Evolutionary conservation across 2,888 invertebrate genomes (phyloP).

Genomic region (Petrolisthes manimaculis): DNA sequence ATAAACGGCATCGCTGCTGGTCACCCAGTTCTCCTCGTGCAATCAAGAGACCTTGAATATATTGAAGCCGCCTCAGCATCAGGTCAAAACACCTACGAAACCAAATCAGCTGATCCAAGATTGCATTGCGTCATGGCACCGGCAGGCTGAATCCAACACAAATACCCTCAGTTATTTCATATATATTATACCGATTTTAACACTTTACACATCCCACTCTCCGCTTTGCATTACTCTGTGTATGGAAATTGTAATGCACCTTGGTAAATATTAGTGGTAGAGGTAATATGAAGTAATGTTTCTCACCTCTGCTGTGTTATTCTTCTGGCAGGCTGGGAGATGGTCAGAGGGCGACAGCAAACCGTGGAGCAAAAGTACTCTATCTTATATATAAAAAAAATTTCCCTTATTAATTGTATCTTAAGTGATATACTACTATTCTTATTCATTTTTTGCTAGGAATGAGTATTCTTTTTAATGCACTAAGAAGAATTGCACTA

Average conservation of each 20-base stretch:
- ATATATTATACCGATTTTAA: neutral
- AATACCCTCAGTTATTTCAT: neutral
- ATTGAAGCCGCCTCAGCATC: neutral
- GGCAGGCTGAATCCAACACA: neutral
- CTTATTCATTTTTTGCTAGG: too few species aligned
- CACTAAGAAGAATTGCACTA: neutral
- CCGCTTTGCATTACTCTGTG: neutral
- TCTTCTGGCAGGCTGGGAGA: neutral
- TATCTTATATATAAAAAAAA: too few species aligned
- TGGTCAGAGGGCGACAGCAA: conserved; percentile 6
- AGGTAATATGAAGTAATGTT: neutral
- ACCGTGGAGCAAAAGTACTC: neutral
- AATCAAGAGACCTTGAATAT: neutral
- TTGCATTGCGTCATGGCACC: conserved; percentile 16
- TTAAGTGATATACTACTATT: too few species aligned
- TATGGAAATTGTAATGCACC: neutral
- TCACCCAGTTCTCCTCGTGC: too few species aligned
- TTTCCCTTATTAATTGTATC: too few species aligned
- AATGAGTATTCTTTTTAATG: too few species aligned
- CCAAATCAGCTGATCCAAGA: conserved; percentile 5
- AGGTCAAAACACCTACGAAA: neutral
- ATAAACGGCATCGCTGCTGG: too few species aligned
- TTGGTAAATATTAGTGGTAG: neutral
- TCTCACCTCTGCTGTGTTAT: neutral
- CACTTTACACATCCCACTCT: neutral